Evolutionary conservation across 2,797 vertebrate genomes (phyloP), one percentile per base, ranked within the genome.

Genomic region (Acanthurus tractus): DNA sequence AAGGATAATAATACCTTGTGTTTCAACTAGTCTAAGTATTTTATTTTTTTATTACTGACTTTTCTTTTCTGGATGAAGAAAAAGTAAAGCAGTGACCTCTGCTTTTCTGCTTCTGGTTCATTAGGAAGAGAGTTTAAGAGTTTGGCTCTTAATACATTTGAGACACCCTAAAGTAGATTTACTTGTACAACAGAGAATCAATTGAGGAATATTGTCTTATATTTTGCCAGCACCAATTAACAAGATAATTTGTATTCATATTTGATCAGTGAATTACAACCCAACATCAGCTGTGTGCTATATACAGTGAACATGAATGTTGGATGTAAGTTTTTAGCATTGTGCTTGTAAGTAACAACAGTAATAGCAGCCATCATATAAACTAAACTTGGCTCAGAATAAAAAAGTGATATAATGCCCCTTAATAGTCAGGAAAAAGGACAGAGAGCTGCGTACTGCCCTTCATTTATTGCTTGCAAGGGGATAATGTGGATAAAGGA

Each of bases 371-470:
- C 20, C 20, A 53, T 29, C 15, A 22, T 62, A 20, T 66, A 20
- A 62, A 58, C 18, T 64, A 63, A 50, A 36, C 9, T 57, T 11
- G 8, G 10, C n/a, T 65, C n/a, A 40, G 58, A 46, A 49, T n/a
- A 29, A 58, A 25, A 15, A 22, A 50, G 18, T 75, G 34, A 58
- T 42, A 15, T 36, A 36, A 56, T 36, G 12, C 29, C 3, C 22
- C 25, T 13, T 45, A 63, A 1, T 6, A 18, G 29, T 44, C 25
- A 57, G 17, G 8, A 52, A 56, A 20, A 46, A 38, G 18, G 12
- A 29, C 22, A 38, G 38, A 23, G 15, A 61, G 40, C 12, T 53
- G 10, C 29, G 17, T n/a, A 18, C 3, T 15, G 10, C 42, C 2
- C 25, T 22, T 44, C 15, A 23, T n/a, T 70, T 36, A 40, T 20